Percentiles rank a stretch among this genome's conserved stretches.
Evolutionary conservation across 2,113 vertebrate genomes (phyloP).

Genomic region (Cyphomyrus plagiostoma): DNA sequence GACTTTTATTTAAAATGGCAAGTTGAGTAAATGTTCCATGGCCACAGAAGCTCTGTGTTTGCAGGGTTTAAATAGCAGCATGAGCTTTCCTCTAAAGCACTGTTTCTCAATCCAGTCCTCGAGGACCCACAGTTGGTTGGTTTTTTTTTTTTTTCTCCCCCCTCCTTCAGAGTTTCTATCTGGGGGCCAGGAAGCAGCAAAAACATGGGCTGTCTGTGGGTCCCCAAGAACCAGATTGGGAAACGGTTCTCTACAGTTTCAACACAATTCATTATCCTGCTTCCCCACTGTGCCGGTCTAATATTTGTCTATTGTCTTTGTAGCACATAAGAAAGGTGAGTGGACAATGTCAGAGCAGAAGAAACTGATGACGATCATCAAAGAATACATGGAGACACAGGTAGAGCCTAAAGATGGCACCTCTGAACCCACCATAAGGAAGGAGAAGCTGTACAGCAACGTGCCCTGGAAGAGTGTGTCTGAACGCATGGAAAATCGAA

Average conservation of each 20-base stretch:
- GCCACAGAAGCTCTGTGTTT: neutral
- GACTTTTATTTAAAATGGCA: neutral
- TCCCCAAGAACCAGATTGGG: neutral
- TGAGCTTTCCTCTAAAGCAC: neutral
- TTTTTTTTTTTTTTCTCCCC: neutral
- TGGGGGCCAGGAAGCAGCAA: too few relatives aligned
- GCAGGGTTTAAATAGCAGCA: neutral
- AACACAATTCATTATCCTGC: neutral
- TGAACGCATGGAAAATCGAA: slow-evolving; percentile 32
- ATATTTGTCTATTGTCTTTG: neutral
- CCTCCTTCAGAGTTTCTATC: neutral
- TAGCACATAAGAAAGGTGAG: slow-evolving; percentile 10
- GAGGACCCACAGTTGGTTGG: neutral
- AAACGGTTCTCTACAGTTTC: neutral
- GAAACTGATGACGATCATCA: slow-evolving; percentile 35
- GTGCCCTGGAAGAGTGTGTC: slow-evolving; percentile 54
- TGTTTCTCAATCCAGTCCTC: neutral
- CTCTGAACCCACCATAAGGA: slow-evolving; percentile 15
- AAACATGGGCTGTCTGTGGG: neutral
- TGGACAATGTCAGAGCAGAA: slow-evolving; percentile 37
- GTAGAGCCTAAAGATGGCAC: neutral
- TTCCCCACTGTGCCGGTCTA: too few relatives aligned
- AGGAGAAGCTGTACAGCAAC: slow-evolving; percentile 41
- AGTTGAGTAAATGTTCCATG: neutral
- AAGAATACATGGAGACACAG: slow-evolving; percentile 30